Evolutionary conservation across 2,113 vertebrate species (phyloP), one percentile per base, ranked within the genome.

Genomic region (Eidolon helvum): DNA sequence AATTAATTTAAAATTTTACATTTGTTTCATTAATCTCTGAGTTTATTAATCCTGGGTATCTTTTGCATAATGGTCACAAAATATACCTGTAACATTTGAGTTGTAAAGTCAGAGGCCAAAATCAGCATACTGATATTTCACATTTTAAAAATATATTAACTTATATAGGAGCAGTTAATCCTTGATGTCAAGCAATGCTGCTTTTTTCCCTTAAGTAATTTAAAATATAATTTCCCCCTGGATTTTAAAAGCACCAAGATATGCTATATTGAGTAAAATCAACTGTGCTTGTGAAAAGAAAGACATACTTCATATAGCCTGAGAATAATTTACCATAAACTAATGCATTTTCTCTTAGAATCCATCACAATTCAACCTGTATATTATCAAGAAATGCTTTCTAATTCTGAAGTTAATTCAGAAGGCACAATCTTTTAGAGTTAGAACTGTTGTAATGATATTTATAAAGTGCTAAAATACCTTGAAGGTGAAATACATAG

Each of bases 141-240:
- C 94, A 96, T 97, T 96, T 98, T 98, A 97, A 93, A 98, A 98
- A 97, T 96, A 98, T 98, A 99, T 98, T 97, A 99, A 98, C 97
- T 98, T 97, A 97, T 94, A 95, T 94, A 95, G 97, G 82, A 98
- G 91, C 92, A 98, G 97, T 98, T 98, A 98, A 98, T 99, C 98
- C 98, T 98, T 7, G 0, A 97, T 98, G 98, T 98, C 98, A 98
- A 98, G 97, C 79, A 97, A 95, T 94, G 90, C 87, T 97, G 89
- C 96, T 95, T 96, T 96, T 95, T 88, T 65, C 88, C 96, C 95
- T 96, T 97, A 98, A 98, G 98, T 98, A 98, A 98, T 99, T 99
- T 99, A 97, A 98, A 98, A 98, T 97, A 98, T 98, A 98, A 99
- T 99, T 99, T 99, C 98, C 98, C 98, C 72, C 26, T 74, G 96